Evolutionary conservation across 1,140 invertebrate genomes (phyloP), one percentile per base, ranked within the genome.

Genomic region (Hycleus cichorii): DNA sequence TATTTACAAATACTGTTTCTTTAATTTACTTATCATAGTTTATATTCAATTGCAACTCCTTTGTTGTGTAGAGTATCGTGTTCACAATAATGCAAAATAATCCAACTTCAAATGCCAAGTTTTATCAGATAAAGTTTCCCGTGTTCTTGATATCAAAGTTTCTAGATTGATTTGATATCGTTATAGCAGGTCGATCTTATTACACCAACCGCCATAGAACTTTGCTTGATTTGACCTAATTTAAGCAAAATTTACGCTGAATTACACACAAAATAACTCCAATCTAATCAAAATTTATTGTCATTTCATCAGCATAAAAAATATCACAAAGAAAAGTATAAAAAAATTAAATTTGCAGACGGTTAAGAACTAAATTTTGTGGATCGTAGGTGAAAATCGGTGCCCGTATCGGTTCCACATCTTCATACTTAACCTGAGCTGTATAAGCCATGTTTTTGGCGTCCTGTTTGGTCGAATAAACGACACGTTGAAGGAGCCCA

Each of bases 371-470:
- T 5, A 62, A 60, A 38, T 57, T 62, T 57, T 64, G 52, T 3
- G 77, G 77, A 9, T 76, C 64, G 59, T 80, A 81, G 3, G 77
- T 77, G 63, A 77, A 81, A 59, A 81, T 77, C 32, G 78, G 78
- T 24, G 77, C 78, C 3, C 71, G 71, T 38, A 81, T 75, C 1
- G 79, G 79, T 39, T 81, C 78, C 3, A 80, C 77, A 64, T 80
- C 78, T 58, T 80, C 74, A 9, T 79, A 79, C 5, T 73, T 77
- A 24, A 80, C 75, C 53, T 75, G 76, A 4, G 79, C 79, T 26
- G 75, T 74, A 59, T 78, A 80, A 12, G 75, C 78, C 79, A 79
- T 80, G 3, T 78, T 75, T 40, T 74, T 74, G 27, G 72, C 50
- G 62, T 81, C 72, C 55, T 79, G 72, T 3, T 72, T 72, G 40